phyloP scores from a whole-genome alignment of 2,113 vertebrate species.

The Geococcyx californianus region DNA sequence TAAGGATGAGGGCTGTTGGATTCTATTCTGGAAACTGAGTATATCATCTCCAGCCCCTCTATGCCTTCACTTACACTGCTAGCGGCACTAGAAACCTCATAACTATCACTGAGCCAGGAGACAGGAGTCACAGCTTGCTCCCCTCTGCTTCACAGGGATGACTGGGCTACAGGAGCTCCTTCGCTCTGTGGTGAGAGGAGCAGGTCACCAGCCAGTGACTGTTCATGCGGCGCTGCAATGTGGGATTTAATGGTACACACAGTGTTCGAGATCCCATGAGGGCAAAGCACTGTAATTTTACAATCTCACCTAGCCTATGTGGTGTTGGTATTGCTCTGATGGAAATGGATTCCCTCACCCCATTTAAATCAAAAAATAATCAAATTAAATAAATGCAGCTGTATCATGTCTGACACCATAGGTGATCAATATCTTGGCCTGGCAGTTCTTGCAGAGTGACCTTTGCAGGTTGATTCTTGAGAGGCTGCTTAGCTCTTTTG shows the following conservation, averaged over 20 bases:
- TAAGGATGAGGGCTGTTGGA: neutral
- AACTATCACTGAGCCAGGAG: neutral
- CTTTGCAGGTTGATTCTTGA: neutral
- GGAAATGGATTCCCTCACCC: neutral
- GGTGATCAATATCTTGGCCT: neutral
- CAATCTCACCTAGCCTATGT: neutral
- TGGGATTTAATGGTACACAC: rapidly evolving
- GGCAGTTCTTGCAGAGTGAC: neutral
- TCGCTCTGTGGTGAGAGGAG: rapidly evolving
- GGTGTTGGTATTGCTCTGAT: neutral
- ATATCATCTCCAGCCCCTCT: neutral
- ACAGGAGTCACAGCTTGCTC: rapidly evolving
- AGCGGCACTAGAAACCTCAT: neutral
- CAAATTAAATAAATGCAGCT: neutral
- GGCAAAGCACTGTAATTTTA: neutral
- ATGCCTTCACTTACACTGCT: neutral
- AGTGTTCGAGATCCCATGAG: neutral
- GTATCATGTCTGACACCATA: neutral
- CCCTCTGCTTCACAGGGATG: neutral
- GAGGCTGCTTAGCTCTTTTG: neutral
- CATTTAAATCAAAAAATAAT: neutral
- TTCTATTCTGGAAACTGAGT: neutral
- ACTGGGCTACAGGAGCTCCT: neutral
- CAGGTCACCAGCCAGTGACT: rapidly evolving
- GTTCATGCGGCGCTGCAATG: rapidly evolving